Percentiles rank a stretch among this genome's conserved stretches.
phyloP scores from a whole-genome alignment of 1,140 invertebrate species.

The Drosophila malerkotliana region DNA sequence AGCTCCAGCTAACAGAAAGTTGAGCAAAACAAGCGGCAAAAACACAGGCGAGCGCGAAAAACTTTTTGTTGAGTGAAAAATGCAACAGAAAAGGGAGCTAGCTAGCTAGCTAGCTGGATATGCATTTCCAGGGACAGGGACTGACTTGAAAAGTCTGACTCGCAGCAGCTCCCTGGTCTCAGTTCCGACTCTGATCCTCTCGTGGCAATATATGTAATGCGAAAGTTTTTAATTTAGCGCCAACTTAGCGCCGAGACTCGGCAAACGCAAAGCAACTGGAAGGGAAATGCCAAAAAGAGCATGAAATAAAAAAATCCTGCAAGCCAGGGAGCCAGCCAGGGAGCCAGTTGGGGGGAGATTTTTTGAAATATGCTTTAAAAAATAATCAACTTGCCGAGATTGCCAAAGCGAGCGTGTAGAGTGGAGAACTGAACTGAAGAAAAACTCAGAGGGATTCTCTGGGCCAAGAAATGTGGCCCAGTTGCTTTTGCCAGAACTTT shows the following conservation, averaged over 20 bases:
- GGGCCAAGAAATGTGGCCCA: conserved; percentile 26
- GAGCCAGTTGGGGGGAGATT: neutral
- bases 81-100: conserved; percentile 45
- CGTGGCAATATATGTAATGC: conserved; percentile 77
- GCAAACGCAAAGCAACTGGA: conserved; percentile 73
- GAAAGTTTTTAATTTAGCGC: conserved; percentile 82
- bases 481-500: conserved; percentile 39
- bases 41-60: conserved; percentile 40
- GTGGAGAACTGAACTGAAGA: neutral
- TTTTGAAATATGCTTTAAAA: conserved; percentile 78
- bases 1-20: conserved; percentile 43
- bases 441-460: conserved; percentile 12
- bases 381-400: conserved; percentile 73
- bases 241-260: conserved; percentile 77
- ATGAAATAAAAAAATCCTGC: conserved; percentile 2
- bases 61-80: conserved; percentile 73
- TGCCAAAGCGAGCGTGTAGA: conserved; percentile 25
- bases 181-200: conserved; percentile 42
- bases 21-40: conserved; percentile 28
- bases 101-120: conserved; percentile 6
- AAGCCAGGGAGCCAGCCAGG: too few relatives aligned
- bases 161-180: conserved; percentile 23
- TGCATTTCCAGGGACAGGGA: conserved; percentile 39
- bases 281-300: conserved; percentile 49
- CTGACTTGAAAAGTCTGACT: neutral